phyloP scores from a whole-genome alignment of 2,113 vertebrate genomes.

The Bos taurus region DNA sequence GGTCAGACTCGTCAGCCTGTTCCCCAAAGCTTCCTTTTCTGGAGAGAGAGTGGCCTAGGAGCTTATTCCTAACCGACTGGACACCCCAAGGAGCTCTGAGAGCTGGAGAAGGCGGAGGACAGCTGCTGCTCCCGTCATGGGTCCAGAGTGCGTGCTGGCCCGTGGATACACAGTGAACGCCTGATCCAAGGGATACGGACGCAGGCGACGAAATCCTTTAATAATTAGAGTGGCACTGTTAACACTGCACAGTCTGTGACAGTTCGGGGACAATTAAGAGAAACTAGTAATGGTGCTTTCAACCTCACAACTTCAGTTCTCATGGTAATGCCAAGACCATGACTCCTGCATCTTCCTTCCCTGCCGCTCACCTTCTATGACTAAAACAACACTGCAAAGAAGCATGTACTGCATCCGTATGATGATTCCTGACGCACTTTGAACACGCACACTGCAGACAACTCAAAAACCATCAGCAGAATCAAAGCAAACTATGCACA shows the following conservation, averaged over 20 bases:
- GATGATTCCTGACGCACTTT: not conserved
- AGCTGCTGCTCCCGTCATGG: not conserved
- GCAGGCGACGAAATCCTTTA: not conserved
- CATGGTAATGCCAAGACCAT: rapidly evolving
- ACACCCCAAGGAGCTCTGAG: not conserved
- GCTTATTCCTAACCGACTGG: not conserved
- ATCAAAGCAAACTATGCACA: not conserved
- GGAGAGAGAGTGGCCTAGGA: not conserved
- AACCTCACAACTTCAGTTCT: not conserved
- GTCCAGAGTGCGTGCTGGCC: not conserved
- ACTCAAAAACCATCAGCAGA: not conserved
- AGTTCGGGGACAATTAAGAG: not conserved
- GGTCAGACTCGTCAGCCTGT: not conserved
- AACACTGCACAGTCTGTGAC: not conserved
- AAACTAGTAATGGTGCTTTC: not conserved
- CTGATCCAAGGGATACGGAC: not conserved
- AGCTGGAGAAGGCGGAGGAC: rapidly evolving
- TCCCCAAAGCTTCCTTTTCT: not conserved
- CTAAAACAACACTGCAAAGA: not conserved
- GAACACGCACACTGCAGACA: not conserved
- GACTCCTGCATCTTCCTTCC: not conserved
- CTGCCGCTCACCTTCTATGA: not conserved
- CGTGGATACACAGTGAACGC: not conserved
- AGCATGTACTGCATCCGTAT: not conserved
- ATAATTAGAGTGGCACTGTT: not conserved